phyloP scores from a whole-genome alignment of 2,113 vertebrate genomes.

The Sphaerodactylus townsendi region DNA sequence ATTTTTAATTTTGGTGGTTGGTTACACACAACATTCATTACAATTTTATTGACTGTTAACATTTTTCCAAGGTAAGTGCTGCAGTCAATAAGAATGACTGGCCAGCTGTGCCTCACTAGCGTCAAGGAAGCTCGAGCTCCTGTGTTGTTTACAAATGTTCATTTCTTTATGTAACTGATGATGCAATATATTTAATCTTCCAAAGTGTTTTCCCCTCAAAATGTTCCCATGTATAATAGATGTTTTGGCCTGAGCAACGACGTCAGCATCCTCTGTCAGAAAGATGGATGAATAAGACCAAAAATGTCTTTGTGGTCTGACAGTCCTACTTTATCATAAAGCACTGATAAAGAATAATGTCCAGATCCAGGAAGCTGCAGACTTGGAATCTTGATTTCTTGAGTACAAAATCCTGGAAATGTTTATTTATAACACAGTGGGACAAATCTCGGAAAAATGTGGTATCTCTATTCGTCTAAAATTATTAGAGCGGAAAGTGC shows the following conservation, averaged over 20 bases:
- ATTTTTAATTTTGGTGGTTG: neutral
- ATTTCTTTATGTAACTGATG: conserved; percentile 37
- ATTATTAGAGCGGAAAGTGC: neutral
- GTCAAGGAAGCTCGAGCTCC: neutral
- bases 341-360: conserved; percentile 33
- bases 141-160: conserved; percentile 17
- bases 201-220: conserved; percentile 33
- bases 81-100: conserved; percentile 8
- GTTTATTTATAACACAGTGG: neutral
- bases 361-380: conserved; percentile 24
- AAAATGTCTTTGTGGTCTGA: conserved; percentile 49
- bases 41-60: neutral
- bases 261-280: conserved; percentile 42
- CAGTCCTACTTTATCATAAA: conserved; percentile 53
- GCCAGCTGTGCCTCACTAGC: neutral
- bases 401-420: conserved; percentile 16
- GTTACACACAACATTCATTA: neutral
- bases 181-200: conserved; percentile 49
- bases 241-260: conserved; percentile 36
- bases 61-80: neutral
- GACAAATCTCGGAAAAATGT: neutral
- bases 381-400: conserved; percentile 23
- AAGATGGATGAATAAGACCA: conserved; percentile 46
- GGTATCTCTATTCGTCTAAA: neutral
- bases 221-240: conserved; percentile 39